Base-by-base conservation (phyloP, 2,797 vertebrate genomes). In the Intellagama lesueurii region DNA sequence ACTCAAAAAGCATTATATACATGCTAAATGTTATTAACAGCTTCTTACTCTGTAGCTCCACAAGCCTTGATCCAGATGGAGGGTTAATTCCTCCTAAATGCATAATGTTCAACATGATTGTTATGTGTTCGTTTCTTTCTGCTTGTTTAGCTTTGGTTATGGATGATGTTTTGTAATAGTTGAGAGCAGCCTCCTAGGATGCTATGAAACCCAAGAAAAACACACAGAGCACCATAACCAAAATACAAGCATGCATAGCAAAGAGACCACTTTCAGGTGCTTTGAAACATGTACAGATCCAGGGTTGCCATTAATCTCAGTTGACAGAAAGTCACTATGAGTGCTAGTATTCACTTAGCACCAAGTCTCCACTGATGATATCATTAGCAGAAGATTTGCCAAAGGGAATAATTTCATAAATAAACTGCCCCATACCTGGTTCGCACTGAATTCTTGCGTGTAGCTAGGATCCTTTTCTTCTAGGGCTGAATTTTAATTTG, bases 91-190 rank as follows among this genome's bases (percentile, higher is more conserved):
- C 76, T 93, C 90, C 64, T 28, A 93, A 86, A 60, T n/a, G 75
- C 40, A 69, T 26, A 78, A 47, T 88, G 90, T 88, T 14, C 52
- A 86, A 87, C 87, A 8, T 32, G 40, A 40, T 92, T 95, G 93
- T 94, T 93, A 89, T 47, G 78, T 83, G 26, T 87, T 72, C 81
- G 90, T 88, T 93, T 94, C 91, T 17, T 95, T 94, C 88, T 89
- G 90, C 88, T 93, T 92, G 92, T 90, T 92, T 92, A 81, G 6
- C 83, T 92, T 81, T 92, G 92, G 91, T 94, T 95, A 92, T 75
- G 88, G 89, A 95, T 92, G 92, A 87, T 95, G 93, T 95, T 96
- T 96, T 95, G 92, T 93, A 94, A 95, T 91, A 88, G 89, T 80
- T 30, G 28, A 26, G 75, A 95, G 93, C 95, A 94, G 95, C 94